Evolutionary conservation across 1,140 invertebrate species (phyloP), one percentile per base, ranked within the genome.

Genomic region (Sesamia nonagrioides): DNA sequence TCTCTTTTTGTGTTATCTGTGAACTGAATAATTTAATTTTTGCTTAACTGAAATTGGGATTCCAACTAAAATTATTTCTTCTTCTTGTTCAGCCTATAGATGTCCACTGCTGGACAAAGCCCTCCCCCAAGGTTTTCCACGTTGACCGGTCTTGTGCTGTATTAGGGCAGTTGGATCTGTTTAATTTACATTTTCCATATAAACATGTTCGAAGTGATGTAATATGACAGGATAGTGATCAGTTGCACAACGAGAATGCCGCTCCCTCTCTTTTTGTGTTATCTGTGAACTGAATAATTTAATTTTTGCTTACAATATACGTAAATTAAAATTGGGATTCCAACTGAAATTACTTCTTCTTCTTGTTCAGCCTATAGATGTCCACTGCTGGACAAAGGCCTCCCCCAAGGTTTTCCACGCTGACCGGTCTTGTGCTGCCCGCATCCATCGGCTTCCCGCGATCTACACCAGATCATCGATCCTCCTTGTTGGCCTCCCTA

Each of bases 131-230:
- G n/a, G n/a, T n/a, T n/a, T n/a, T n/a, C n/a, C n/a, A n/a, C n/a
- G n/a, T n/a, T n/a, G n/a, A n/a, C n/a, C n/a, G n/a, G n/a, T n/a
- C n/a, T n/a, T n/a, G n/a, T 18, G 40, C 73, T 58, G 50, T 75
- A 48, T 75, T 35, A 35, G 21, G 58, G n/a, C 45, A 17, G 73
- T 50, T 50, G 58, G 73, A 61, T 75, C 73, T 50, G 61, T 75
- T 35, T 61, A 75, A 75, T 75, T 75, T 61, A 35, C 73, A 75
- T 61, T 61, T 75, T 75, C 33, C 73, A 75, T 63, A 63, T 42
- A 60, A 27, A 60, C 71, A 74, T 73, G 73, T 48, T 61, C 58
- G 42, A 8, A 35, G 56, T 75, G 58, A 75, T 35, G 58, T 75
- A 61, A 61, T 40, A 61, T 75, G 73, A 50, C 37, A 75, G 73